Conservation (phyloP, 2,888 invertebrate genomes). For the Autographa gamma region DNA sequence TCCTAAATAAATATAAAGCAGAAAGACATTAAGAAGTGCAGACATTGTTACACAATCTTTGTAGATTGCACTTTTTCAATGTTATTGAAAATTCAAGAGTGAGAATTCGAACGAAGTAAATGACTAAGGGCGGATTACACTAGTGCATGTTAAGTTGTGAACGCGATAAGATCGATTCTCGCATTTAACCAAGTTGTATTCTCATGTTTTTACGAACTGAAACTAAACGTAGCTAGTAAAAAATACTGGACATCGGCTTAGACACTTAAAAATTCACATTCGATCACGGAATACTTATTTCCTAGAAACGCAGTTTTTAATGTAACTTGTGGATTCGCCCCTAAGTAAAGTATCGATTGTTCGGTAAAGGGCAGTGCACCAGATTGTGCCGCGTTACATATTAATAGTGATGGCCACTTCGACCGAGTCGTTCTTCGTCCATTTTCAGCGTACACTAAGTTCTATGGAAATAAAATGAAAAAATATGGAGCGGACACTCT, state of each 20-base stretch:
- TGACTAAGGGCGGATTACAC: constrained; percentile 59
- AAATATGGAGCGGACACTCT: constrained; percentile 18
- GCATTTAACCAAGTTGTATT: not conserved
- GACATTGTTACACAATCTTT: constrained; percentile 47
- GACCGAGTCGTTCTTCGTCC: constrained; percentile 13
- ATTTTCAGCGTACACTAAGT: constrained; percentile 22
- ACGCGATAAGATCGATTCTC: not conserved
- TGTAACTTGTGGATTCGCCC: not conserved
- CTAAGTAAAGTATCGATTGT: constrained; percentile 77
- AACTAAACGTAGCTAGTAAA: not conserved
- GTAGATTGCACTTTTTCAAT: constrained; percentile 52
- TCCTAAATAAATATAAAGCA: not conserved
- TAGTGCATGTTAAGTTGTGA: too few species aligned
- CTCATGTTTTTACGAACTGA: not conserved
- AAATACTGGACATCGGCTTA: not conserved
- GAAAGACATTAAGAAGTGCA: constrained; percentile 1
- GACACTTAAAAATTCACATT: not conserved
- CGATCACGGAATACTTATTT: not conserved
- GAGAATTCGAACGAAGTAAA: constrained; percentile 72
- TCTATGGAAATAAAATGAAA: constrained; percentile 23
- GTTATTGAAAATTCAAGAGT: constrained; percentile 65
- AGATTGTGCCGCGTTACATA: constrained; percentile 74
- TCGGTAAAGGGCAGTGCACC: constrained; percentile 74
- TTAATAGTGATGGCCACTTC: constrained; percentile 66
- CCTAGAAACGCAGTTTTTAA: not conserved